Base-by-base conservation (phyloP, 2,797 vertebrate genomes). In the Sebastes nivosus region DNA sequence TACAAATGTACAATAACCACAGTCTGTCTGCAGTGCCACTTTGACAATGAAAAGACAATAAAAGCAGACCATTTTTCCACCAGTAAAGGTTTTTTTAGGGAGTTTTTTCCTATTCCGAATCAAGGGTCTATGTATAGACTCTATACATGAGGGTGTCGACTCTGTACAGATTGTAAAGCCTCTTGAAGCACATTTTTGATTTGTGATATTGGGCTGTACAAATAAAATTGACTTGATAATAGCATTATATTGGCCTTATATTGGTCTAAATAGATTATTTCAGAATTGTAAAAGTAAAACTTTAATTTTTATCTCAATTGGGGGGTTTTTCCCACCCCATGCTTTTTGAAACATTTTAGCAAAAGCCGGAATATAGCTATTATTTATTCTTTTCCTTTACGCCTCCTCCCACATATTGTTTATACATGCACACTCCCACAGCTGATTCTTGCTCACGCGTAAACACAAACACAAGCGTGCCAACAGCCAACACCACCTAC, bases 391-490 rank as follows among this genome's bases (percentile, higher is more conserved):
- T 54, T 42, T 69, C 8, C 10, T 78, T 70, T 69, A 69, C 0
- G n/a, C 66, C 60, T 67, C 42, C 52, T 46, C 64, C 30, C 25
- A 29, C 20, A 61, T 50, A 61, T 72, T 80, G 42, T 76, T 79
- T 30, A 57, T 54, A 65, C 25, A 65, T 78, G 30, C 38, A 50
- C 64, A 38, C 70, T 77, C 66, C 46, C 22, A 8, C 34, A 77
- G 75, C 42, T 38, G 60, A 78, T 79, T 57, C 70, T 71, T 72
- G 57, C 66, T 82, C 58, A 58, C 10, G 8, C 30, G 25, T 75
- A 74, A 87, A 80, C 79, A 85, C 69, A 88, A 83, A 84, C 78
- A 88, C 74, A 82, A 71, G 38, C 11, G 6, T 46, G 61, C 25
- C 57, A 77, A 59, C 52, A 86, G 63, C 61, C 61, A 66, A 50